Percentiles rank a stretch among this genome's conserved stretches.
Conservation (phyloP, 2,113 vertebrate genomes). For the Rhinoderma darwinii region DNA sequence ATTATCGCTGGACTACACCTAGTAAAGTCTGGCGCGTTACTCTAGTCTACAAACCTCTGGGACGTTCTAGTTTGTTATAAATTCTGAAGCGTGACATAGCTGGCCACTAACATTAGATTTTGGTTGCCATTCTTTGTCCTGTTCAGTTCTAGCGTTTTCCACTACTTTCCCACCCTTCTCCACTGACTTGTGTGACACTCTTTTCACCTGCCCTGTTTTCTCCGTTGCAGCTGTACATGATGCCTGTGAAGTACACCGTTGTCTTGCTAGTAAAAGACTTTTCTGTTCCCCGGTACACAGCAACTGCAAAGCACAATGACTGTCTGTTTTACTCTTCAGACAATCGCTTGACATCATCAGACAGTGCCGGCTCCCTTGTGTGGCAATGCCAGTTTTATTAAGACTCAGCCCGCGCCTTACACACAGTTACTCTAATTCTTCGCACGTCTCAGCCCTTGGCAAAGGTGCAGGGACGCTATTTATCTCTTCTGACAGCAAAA, state of each 20-base stretch:
- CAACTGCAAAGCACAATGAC: conserved; percentile 16
- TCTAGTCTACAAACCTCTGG: too few species aligned
- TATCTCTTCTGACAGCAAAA: conserved; percentile 31
- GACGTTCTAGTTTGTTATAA: too few species aligned
- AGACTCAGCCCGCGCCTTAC: conserved; percentile 26
- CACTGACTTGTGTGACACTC: not conserved
- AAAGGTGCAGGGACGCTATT: conserved; percentile 23
- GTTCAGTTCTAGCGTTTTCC: not conserved
- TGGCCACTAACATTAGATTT: too few species aligned
- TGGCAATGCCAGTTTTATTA: conserved; percentile 37
- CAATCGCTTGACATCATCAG: conserved; percentile 42
- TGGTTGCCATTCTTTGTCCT: too few species aligned
- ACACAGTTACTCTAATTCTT: conserved; percentile 39
- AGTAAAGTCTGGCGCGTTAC: too few species aligned
- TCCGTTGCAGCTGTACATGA: not conserved
- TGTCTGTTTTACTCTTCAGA: conserved; percentile 31
- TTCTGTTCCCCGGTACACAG: not conserved
- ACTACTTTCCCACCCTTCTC: not conserved
- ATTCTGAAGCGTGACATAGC: too few species aligned
- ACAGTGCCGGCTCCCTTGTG: conserved; percentile 18
- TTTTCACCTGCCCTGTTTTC: not conserved
- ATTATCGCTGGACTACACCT: too few species aligned
- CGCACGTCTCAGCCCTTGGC: not conserved
- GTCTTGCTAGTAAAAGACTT: not conserved
- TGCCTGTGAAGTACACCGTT: not conserved